phyloP scores from a whole-genome alignment of 2,888 invertebrate species.

The Ectemnius cavifrons region DNA sequence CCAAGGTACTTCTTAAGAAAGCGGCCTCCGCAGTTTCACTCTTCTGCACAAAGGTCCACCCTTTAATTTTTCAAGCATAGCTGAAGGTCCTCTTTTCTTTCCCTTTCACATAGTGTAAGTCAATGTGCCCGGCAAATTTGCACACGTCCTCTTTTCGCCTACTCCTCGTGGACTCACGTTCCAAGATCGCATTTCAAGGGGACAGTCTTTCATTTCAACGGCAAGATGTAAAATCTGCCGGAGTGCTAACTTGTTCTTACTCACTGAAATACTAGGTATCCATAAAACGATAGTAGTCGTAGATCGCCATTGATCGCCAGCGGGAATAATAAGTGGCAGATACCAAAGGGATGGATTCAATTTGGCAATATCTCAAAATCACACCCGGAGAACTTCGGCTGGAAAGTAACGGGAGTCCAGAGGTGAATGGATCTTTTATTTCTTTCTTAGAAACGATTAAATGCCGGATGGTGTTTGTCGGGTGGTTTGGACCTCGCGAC shows the following conservation, averaged over 20 bases:
- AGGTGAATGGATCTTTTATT: conserved; percentile 34
- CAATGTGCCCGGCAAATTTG: conserved; percentile 35
- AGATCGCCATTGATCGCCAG: background rate
- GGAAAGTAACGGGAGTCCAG: background rate
- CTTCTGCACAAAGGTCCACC: conserved; percentile 43
- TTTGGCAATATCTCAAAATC: conserved; percentile 7
- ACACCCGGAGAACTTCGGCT: background rate
- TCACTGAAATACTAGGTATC: background rate
- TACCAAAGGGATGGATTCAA: background rate
- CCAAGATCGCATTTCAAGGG: conserved; percentile 15
- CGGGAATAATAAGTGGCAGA: background rate
- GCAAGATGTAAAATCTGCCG: background rate
- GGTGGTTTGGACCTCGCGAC: conserved; percentile 27
- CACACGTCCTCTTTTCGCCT: conserved; percentile 22
- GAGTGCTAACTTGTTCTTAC: background rate
- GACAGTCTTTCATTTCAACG: conserved; percentile 18
- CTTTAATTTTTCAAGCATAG: conserved; percentile 48
- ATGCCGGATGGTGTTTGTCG: conserved; percentile 40
- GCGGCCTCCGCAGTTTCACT: conserved; percentile 42
- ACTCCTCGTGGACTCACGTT: conserved; percentile 10
- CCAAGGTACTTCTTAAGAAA: conserved; percentile 40
- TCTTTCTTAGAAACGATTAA: conserved; percentile 41
- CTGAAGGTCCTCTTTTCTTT: conserved; percentile 31
- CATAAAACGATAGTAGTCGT: background rate
- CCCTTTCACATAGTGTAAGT: conserved; percentile 32